Evolutionary conservation across 2,113 vertebrate species (phyloP), one percentile per base, ranked within the genome.

Genomic region (Ahaetulla prasina): DNA sequence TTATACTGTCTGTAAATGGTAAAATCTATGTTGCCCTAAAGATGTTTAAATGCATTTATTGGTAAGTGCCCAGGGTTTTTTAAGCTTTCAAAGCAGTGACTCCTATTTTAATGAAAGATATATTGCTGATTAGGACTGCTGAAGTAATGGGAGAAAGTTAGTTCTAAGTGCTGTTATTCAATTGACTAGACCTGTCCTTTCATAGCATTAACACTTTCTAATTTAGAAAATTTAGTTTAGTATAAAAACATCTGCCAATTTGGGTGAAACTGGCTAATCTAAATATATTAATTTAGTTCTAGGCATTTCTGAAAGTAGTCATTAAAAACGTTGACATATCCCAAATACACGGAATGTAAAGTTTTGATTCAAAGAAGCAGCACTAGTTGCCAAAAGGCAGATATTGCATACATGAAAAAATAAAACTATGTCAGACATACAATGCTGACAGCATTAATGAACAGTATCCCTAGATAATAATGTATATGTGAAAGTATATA

Each of bases 1-100:
- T 94, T 57, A 68, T 91, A 39, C 14, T 43, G 39, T 74, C 93
- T 91, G 2, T 47, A 94, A 91, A 5, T 57, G 45, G 3, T 90
- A 16, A 80, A 57, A 8, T 94, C 16, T 8, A 9, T 91, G 84
- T 18, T 0, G 23, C 35, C 74, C 52, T 53, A 7, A 68, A 16
- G 12, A 90, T 8, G 63, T 93, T 10, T 80, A 80, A 88, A 0
- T 30, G 39, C 57, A 92, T 87, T 22, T 12, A 4, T 20, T 39
- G 47, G 30, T 68, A 47, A 22, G 12, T 25, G 47, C 1, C n/a
- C 23, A 49, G 4, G 2, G 0, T 68, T n/a, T 14, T 22, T 91
- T 57, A 91, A 43, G 47, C 43, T 55, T 88, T 92, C 89, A 94
- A 89, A 0, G 0, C 11, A 89, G 45, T 3, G 89, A 23, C 23